Base-by-base conservation (phyloP, 2,888 invertebrate species). In the Epirrhoe tristata region DNA sequence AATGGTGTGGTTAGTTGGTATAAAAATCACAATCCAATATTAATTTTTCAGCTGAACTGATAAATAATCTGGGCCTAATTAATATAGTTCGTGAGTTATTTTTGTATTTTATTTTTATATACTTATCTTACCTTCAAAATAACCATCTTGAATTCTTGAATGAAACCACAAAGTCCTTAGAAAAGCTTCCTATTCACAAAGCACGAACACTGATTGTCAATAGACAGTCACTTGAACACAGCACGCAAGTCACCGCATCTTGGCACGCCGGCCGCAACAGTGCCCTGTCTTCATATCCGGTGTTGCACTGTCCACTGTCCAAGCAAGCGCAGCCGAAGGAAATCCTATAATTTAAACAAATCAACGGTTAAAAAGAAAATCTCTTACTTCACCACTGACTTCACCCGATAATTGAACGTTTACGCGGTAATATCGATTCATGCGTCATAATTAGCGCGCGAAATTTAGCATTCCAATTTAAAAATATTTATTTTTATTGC, bases 331-430 rank as follows among this genome's bases (percentile, higher is more conserved):
- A 82, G 83, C 84, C 83, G 76, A 80, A 86, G 82, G 89, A 90
- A 90, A 89, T 77, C 91, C 93, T 93, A 90, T 86, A 93, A 93
- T 92, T 91, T 83, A 69, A 90, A 87, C 77, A 86, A 86, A 87
- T 82, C 82, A 81, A 77, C 80, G 74, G 80, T 89, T 89, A 88
- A 84, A 85, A 85, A 82, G 81, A 82, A 86, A 85, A 85, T 80
- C 80, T 77, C 77, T 81, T 82, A 80, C 84, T 85, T 80, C 81
- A 86, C 84, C 73, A 76, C 73, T 84, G 84, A 86, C 83, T 88
- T 80, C 85, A 84, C 87, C 58, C 58, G 75, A 68, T 90, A 89
- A 91, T 89, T 82, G 84, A 74, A 58, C 50, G 6, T 70, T 71
- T 63, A 24, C 67, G 65, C 62, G 73, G 32, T 56, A 31, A 71